phyloP scores from a whole-genome alignment of 2,113 vertebrate species.

The Carollia perspicillata region DNA sequence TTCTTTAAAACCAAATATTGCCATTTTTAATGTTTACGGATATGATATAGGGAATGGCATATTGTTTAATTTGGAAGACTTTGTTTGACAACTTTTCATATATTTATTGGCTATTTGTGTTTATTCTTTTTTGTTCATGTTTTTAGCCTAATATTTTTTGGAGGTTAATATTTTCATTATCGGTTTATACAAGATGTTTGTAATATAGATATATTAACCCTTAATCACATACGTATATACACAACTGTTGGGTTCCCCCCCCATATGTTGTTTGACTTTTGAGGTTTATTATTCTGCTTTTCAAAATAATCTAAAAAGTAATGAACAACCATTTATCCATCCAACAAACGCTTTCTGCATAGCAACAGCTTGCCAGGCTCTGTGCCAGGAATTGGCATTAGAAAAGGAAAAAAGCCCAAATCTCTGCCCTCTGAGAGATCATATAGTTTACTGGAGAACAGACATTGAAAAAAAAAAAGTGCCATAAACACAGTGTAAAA shows the following conservation, averaged over 20 bases:
- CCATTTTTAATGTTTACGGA: background rate
- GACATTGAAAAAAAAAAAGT: background rate
- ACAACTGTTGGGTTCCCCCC: background rate
- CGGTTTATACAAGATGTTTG: conserved; percentile 6
- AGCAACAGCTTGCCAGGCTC: background rate
- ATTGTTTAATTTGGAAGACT: background rate
- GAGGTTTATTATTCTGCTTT: conserved; percentile 33
- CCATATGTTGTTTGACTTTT: background rate
- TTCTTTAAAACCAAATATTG: background rate
- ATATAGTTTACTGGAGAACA: background rate
- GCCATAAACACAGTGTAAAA: background rate
- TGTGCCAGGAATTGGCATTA: background rate
- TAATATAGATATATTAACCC: background rate
- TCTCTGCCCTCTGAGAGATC: background rate
- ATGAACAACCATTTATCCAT: background rate
- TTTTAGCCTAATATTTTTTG: background rate
- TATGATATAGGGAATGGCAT: background rate
- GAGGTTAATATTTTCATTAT: background rate
- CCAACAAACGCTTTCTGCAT: conserved; percentile 21
- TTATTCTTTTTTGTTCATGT: background rate
- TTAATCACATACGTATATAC: background rate
- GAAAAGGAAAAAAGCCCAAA: background rate
- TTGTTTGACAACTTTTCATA: background rate
- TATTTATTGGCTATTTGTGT: background rate
- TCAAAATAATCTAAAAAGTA: conserved; percentile 18